Evolutionary conservation across 2,113 vertebrate genomes (phyloP), one percentile per base, ranked within the genome.

Genomic region (Eclectus roratus): DNA sequence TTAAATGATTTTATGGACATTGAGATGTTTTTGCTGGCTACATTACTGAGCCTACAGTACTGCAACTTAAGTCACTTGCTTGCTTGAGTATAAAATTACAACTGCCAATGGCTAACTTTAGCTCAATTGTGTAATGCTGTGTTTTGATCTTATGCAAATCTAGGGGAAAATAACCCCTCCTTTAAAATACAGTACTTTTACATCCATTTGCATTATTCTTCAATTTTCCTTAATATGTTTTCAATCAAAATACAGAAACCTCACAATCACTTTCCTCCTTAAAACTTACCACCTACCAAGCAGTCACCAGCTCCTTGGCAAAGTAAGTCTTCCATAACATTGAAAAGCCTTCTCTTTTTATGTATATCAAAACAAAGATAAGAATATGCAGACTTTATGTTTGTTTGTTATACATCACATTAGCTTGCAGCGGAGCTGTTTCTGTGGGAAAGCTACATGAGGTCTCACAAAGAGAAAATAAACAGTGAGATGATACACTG

Each of bases 391-490:
- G 91, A 80, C 91, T 91, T 89, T 74, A 56, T 91, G 90, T 95
- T 97, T 96, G 88, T 93, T 95, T 96, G 89, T 96, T 70, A 85
- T 89, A 80, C 86, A 89, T 60, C 81, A 66, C 80, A 94, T 91
- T 89, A 85, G 86, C 89, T 96, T 91, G 82, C 74, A 94, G 81
- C 31, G 17, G 74, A 94, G 81, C 81, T 80, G 90, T 85, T 96
- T 95, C 95, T 94, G 91, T 93, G 91, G 95, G 96, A 97, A 96
- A 97, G 81, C 89, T 87, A 64, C 92, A 91, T 73, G 84, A 94
- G 87, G 89, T 94, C 95, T 96, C 81, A 65, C 73, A 77, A 91
- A 92, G 69, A 74, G 56, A 95, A 96, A 96, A 96, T 85, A 97
- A 96, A 58, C 41, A 94, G 80, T 73, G 94, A 94, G 79, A 94